Percentiles rank a stretch among this genome's conserved stretches.
phyloP scores from a whole-genome alignment of 92 coral and sea anemone species.

The Parazoanthus atlanticus region DNA sequence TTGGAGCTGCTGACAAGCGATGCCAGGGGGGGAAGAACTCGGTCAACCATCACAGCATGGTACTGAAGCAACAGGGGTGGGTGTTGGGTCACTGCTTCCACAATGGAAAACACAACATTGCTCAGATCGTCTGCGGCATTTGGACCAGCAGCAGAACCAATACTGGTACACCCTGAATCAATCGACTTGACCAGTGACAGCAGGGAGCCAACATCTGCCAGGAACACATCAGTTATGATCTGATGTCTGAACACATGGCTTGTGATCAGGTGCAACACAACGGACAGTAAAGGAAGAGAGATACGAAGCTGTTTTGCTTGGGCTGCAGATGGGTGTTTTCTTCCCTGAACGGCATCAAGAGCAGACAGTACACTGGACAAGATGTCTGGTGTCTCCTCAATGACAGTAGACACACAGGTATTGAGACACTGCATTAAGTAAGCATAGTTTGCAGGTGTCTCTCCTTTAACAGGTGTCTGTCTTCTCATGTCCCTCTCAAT shows the following conservation, averaged over 20 bases:
- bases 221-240: constrained; percentile 66
- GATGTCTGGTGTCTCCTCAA: constrained; percentile 70
- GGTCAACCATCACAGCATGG: constrained; percentile 71
- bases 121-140: constrained; percentile 84
- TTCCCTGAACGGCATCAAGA: constrained; percentile 87
- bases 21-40: constrained; percentile 83
- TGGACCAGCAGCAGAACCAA: constrained; percentile 93
- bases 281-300: constrained; percentile 82
- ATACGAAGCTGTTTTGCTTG: constrained; percentile 93
- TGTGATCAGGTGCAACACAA: constrained; percentile 91
- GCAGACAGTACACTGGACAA: constrained; percentile 72
- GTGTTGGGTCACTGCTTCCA: constrained; percentile 96
- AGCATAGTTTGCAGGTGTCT: constrained; percentile 65
- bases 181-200: constrained; percentile 80
- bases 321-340: constrained; percentile 95
- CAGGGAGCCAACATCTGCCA: constrained; percentile 70
- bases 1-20: constrained; percentile 81
- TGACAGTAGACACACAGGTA: constrained; percentile 73
- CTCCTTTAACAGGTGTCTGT: constrained; percentile 86
- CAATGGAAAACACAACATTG: constrained; percentile 85
- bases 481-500: constrained; percentile 88
- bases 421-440: constrained; percentile 82
- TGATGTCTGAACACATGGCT: constrained; percentile 86
- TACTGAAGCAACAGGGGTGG: constrained; percentile 86
- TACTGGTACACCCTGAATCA: constrained; percentile 87